Evolutionary conservation across 2,113 vertebrate species (phyloP), one percentile per base, ranked within the genome.

Genomic region (Galbula dea): DNA sequence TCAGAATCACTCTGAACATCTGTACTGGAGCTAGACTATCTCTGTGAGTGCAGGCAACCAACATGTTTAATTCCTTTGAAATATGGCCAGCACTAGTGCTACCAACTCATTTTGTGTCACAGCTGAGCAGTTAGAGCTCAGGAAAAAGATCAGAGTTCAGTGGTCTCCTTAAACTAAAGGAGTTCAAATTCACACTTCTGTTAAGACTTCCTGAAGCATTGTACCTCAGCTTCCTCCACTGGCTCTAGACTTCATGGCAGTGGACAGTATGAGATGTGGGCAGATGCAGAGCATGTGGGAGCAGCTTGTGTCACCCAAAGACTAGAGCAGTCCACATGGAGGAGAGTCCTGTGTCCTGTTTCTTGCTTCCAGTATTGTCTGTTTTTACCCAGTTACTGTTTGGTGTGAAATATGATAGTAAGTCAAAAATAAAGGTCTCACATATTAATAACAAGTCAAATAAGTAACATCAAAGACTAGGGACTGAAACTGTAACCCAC

Each of bases 11-110:
- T 52, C 46, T 57, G 71, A 62, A 12, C 17, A 27, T 54, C 55
- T 12, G 1, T 17, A 2, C 9, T 34, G 12, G 48, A 59, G 23
- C 21, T 36, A 63, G 63, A 57, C 34, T 22, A 16, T 3, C 32
- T 14, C 37, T 45, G 15, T n/a, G 54, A 37, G 30, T n/a, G 55
- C 49, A 48, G 20, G 34, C 67, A 49, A 29, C 46, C 32, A 48
- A 21, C 30, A 45, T 5, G 0, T 45, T 59, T 81, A 12, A 15
- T 69, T 77, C 21, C 67, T 57, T 55, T 69, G 49, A 55, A 83
- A 39, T 8, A 13, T 0, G 1, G 13, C 57, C 51, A 41, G 7
- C 1, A 5, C 63, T 18, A 8, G 24, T 52, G 51, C 75, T 65
- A 10, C 21, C 26, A 13, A 15, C 45, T 20, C 15, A 16, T 11